Base-by-base conservation (phyloP, 2,888 invertebrate genomes). In the Nudaria mundana region DNA sequence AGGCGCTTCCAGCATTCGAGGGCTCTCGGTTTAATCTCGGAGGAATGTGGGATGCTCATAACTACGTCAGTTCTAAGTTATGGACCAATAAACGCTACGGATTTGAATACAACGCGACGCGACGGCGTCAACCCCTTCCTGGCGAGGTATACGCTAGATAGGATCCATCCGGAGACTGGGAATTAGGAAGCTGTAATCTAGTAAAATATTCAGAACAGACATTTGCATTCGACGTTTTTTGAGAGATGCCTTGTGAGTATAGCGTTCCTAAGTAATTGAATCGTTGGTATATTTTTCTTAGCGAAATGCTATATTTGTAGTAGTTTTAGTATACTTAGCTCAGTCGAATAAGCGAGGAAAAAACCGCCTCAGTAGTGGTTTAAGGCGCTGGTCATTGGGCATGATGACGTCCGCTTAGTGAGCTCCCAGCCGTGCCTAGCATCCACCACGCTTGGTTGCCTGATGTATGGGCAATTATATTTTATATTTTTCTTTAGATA, bases 21-120 rank as follows among this genome's bases (percentile, higher is more conserved):
- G 60, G 66, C 66, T 61, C 66, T 61, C 56, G 62, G 67, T 84
- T 83, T 85, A 85, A 86, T 85, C 75, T 83, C 57, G 44, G 39
- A 58, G 80, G 80, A 81, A 84, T 81, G 81, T 67, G 53, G 70
- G 74, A 73, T 68, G 72, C 62, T 70, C 70, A 69, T 78, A 76
- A 76, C 70, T 73, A 66, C 71, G 63, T 64, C 65, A 61, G 66
- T 69, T 66, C 71, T 73, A 74, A 82, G 71, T 84, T 80, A 86
- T 84, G 71, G 71, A 64, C 72, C 74, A 78, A 84, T 85, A 85
- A 85, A 80, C 71, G 69, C 59, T 67, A 49, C 53, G 71, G 70
- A 77, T 80, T 78, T 81, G 76, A 81, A 81, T 84, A 71, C 54
- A 52, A 56, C 56, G 66, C 71, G 75, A 56, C 77, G 63, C 53